Base-by-base conservation (phyloP, 2,797 vertebrate species). In the Sebastes itinus region DNA sequence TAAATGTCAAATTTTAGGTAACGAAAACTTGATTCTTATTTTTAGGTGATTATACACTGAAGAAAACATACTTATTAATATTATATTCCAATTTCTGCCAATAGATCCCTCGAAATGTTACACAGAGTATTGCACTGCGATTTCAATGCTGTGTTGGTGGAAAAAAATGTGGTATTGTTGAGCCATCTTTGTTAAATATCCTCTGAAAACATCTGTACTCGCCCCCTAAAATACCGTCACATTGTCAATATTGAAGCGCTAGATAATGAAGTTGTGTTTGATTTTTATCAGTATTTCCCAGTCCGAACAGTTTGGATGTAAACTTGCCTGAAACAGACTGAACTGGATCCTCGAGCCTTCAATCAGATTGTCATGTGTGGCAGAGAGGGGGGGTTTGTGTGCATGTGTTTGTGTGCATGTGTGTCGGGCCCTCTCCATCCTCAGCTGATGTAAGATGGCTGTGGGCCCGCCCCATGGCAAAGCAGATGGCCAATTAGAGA, bases 401-500 rank as follows among this genome's bases (percentile, higher is more conserved):
- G 78, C 61, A 7, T 65, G 56, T 46, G 30, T 42, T 14, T 71
- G 13, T 35, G 20, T 46, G 23, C 63, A 63, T 80, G 66, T 71
- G 42, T 68, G 71, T 80, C 58, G 27, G 68, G 78, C 81, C 76
- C 49, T 82, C 62, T 86, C 82, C 73, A 80, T 88, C 82, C 87
- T 76, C 84, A 84, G 82, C 87, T 92, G 92, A 91, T 91, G 82
- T 92, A 92, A 94, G 88, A 91, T 90, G 89, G 90, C 91, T 89
- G 82, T 89, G 35, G 90, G 92, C 84, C 92, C 92, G 83, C 93
- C 94, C 91, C 89, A 79, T 86, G 89, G 92, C 87, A 75, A 88
- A 90, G 92, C 95, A 96, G 95, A 95, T 95, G 95, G 92, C 94
- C 94, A 95, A 95, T 95, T 94, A 94, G 92, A 92, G 86, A 93